Evolutionary conservation across 1,140 invertebrate genomes (phyloP), one percentile per base, ranked within the genome.

Genomic region (Thereuonema tuberculata): DNA sequence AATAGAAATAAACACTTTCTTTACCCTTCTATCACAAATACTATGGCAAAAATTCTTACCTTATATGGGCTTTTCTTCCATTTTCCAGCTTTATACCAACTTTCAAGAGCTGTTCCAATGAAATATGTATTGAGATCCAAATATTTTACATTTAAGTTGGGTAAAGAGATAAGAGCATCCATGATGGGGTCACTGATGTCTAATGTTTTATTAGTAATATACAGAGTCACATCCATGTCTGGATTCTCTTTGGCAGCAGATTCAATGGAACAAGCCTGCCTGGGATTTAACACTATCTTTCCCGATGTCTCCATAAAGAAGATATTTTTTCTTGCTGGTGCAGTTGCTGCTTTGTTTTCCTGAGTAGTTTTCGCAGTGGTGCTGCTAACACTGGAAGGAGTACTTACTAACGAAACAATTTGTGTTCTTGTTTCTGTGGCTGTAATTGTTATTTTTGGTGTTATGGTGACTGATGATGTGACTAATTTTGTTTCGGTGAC

Each of bases 251-350:
- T 65, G 1, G 82, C 82, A 0, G 82, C 81, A 0, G 82, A 84
- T 72, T 84, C 83, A 1, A 84, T 77, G 0, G 82, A 80, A 64
- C 82, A 84, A 0, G 82, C 81, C 65, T 84, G 80, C 21, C 82
- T 70, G 0, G 76, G 59, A 24, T 70, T 77, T 23, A 83, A 63
- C 12, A 69, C 56, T 71, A 75, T 2, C 68, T 68, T 14, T 68
- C 67, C 29, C 0, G 75, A 78, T 1, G 80, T 81, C 64, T 81
- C 79, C 47, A 80, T 76, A 60, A 81, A 81, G 61, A 81, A 81
- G 50, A 81, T 80, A 20, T 52, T 52, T 52, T 21, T 52, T 15
- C 49, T n/a, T n/a, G n/a, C n/a, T n/a, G n/a, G n/a, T n/a, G n/a
- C n/a, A n/a, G n/a, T n/a, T n/a, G n/a, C n/a, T n/a, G n/a, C n/a